Evolutionary conservation across 2,113 vertebrate species (phyloP).

Genomic region (Podiceps cristatus): DNA sequence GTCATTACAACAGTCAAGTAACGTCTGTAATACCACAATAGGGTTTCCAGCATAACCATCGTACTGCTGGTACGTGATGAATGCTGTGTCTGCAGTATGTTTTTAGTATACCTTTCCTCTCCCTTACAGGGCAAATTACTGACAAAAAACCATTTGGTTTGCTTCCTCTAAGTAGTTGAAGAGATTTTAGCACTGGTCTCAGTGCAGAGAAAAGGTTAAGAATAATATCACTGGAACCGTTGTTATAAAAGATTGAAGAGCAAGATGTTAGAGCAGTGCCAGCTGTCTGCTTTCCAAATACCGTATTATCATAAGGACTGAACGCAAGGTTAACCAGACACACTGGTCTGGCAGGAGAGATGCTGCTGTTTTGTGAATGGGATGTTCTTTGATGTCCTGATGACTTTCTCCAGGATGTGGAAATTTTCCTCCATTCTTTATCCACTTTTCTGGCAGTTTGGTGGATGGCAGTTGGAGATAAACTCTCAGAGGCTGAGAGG

Average conservation of each 20-base stretch:
- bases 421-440: background rate
- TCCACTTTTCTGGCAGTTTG: background rate
- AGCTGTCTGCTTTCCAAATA: slow-evolving; percentile 77
- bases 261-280: slow-evolving; percentile 55
- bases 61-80: background rate
- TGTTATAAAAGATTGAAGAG: slow-evolving; percentile 65
- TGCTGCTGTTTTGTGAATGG: slow-evolving; percentile 39
- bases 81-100: background rate
- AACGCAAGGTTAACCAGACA: slow-evolving; percentile 73
- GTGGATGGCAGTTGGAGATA: background rate
- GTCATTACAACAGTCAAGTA: slow-evolving; percentile 23
- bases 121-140: background rate
- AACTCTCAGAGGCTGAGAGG: background rate
- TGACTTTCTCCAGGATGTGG: slow-evolving; percentile 34
- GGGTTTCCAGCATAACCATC: slow-evolving; percentile 8
- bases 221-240: slow-evolving; percentile 19
- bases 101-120: background rate
- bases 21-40: slow-evolving; percentile 30
- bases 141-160: background rate
- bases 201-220: background rate
- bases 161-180: background rate
- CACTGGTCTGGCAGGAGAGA: background rate
- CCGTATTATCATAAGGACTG: slow-evolving; percentile 46
- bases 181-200: background rate
- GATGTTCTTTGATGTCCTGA: slow-evolving; percentile 52